Base-by-base conservation (phyloP, 92 coral and sea anemone species). In the Epizoanthus ramosus region DNA sequence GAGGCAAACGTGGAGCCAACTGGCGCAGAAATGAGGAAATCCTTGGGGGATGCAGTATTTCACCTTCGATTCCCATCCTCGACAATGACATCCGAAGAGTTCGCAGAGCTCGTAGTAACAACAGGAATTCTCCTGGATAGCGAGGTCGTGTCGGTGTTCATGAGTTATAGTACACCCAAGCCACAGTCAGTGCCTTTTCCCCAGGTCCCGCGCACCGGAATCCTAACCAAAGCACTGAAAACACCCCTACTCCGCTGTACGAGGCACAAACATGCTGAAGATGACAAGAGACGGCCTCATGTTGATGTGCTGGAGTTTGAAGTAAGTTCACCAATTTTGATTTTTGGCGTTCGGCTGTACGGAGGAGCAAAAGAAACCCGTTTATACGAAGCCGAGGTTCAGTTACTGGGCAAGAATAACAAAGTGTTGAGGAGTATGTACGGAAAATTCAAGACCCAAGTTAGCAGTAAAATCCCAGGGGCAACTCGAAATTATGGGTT, bases 331-430 rank as follows among this genome's bases (percentile, higher is more conserved):
- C 79, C 79, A 54, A 65, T 87, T 57, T 70, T 87, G 60, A 57
- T 87, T 57, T 87, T 84, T 64, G 90, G 90, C 5, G 90, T 87
- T 74, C 83, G 90, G 23, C 76, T 87, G 15, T 74, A 87, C 57
- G 90, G 87, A 31, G 85, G 83, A 23, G 73, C 84, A 54, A 87
- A 81, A 22, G 79, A 87, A 12, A 37, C 79, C 17, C 86, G 79
- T 50, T 74, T 85, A 39, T 87, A 81, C 25, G 82, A 77, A 69
- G 69, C 82, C 21, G 82, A 77, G 71, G 82, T 77, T 5, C 82
- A 77, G 9, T 77, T 77, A 65, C 35, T 77, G 25, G 82, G 71
- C 37, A 61, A 6, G 37, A 41, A 39, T 14, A 61, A 77, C 71
- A 22, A 41, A 61, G 71, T 77, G 14, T 15, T 61, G 23, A 19